Percentiles rank a stretch among this genome's conserved stretches.
Conservation (phyloP, 1,140 invertebrate genomes). For the Dolichoris vasculosae region DNA sequence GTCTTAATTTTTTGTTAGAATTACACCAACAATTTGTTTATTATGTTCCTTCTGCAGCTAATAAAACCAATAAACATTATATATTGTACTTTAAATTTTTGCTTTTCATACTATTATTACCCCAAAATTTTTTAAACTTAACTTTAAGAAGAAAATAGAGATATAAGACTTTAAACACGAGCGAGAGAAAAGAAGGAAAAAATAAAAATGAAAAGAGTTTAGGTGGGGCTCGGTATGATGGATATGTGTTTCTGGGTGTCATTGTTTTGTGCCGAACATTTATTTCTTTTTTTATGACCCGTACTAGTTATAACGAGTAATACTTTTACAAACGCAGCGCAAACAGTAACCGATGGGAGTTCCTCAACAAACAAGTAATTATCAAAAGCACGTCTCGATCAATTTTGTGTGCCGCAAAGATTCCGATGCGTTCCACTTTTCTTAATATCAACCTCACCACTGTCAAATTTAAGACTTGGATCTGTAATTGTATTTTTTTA, state of each 20-base stretch:
- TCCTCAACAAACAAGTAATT: constrained; percentile 51
- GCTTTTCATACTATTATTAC: not conserved
- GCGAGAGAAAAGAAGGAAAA: not conserved
- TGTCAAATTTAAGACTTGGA: not conserved
- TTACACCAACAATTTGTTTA: no score
- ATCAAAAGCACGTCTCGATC: constrained; percentile 48
- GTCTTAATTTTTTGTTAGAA: no score
- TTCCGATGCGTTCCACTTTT: not conserved
- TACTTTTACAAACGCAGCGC: not conserved
- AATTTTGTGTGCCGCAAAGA: constrained; percentile 5
- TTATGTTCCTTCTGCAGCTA: no score
- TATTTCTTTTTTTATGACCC: not conserved
- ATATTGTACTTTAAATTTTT: not conserved
- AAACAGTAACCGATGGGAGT: constrained; percentile 24
- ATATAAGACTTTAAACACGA: not conserved
- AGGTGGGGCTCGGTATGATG: constrained; percentile 50
- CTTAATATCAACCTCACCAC: not conserved
- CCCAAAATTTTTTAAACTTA: not conserved
- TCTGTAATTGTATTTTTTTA: not conserved
- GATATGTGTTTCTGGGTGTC: constrained; percentile 43
- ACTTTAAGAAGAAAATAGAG: not conserved
- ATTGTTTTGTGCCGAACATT: constrained; percentile 6
- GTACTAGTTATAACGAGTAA: constrained; percentile 22
- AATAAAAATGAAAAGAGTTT: not conserved
- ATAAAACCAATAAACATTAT: no score